These are phyloP conservation scores for Cyprinus carpio DNA, from an alignment of 2,113 vertebrate genomes.

Conservation along the genomic window DNA sequence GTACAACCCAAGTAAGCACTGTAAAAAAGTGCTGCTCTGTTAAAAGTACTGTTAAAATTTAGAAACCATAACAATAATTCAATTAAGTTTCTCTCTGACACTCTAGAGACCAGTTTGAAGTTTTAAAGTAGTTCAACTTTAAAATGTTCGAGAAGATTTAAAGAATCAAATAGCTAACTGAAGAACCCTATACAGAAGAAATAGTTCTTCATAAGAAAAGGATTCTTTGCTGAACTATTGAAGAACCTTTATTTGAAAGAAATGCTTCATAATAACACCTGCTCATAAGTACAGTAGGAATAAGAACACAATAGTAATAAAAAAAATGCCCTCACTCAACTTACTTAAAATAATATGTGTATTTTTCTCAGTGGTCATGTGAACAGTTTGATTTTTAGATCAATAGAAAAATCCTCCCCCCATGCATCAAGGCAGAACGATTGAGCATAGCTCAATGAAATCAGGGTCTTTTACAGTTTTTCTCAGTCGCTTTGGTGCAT, in stretches of 20 bases:
- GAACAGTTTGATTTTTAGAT: slow-evolving; percentile 49
- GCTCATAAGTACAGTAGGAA: neutral
- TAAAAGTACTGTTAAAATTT: too few relatives aligned
- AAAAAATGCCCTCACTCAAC: neutral
- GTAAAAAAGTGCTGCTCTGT: neutral
- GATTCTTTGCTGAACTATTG: neutral
- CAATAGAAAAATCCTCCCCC: slow-evolving; percentile 48
- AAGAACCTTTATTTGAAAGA: neutral
- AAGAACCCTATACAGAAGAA: neutral
- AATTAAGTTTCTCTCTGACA: neutral
- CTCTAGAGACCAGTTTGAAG: neutral
- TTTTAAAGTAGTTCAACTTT: neutral
- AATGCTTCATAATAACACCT: neutral
- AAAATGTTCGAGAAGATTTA: neutral
- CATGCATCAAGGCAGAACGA: slow-evolving; percentile 47
- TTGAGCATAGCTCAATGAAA: slow-evolving; percentile 55
- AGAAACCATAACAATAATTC: neutral
- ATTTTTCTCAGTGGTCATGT: slow-evolving; percentile 42
- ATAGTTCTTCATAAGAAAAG: neutral
- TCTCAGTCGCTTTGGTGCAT: too few relatives aligned
- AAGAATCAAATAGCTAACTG: neutral
- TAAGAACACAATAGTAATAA: neutral
- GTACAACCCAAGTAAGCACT: too few relatives aligned
- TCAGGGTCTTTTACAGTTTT: slow-evolving; percentile 25
- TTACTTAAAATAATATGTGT: neutral